A percentile compares a stretch with the other conserved stretches of the same genome.
phyloP scores from a whole-genome alignment of 2,113 vertebrate genomes.

The Stercorarius parasiticus region DNA sequence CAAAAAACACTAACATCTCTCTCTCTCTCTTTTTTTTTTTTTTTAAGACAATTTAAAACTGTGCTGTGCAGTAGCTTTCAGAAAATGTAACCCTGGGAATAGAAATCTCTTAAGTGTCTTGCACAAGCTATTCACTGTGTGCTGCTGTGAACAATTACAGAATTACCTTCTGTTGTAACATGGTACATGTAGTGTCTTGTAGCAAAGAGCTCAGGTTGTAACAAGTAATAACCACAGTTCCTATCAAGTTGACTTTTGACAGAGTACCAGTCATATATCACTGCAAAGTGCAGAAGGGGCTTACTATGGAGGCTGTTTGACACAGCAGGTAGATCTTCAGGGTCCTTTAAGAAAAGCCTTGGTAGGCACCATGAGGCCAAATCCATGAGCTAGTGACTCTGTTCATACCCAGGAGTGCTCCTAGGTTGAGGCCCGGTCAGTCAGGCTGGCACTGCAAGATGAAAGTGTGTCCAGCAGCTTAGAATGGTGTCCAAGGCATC shows the following conservation, averaged over 20 bases:
- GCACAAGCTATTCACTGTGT: not conserved
- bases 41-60: not conserved
- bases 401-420: not conserved
- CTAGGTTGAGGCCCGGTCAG: not conserved
- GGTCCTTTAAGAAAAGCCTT: not conserved
- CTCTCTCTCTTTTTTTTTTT: not conserved
- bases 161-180: not conserved
- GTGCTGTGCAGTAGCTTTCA: not conserved
- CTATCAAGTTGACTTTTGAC: not conserved
- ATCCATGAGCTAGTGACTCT: not conserved
- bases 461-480: rapidly evolving
- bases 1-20: not conserved
- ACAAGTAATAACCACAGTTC: not conserved
- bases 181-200: not conserved
- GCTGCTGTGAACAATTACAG: not conserved
- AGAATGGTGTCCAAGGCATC: not conserved
- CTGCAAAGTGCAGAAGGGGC: not conserved
- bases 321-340: not conserved
- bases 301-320: not conserved
- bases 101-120: not conserved
- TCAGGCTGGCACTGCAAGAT: not conserved
- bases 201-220: not conserved
- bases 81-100: not conserved
- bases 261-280: not conserved
- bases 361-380: not conserved